Percentiles rank a stretch among this genome's conserved stretches.
Conservation (phyloP, 2,113 vertebrate genomes). For the Gymnocephalus cernua region DNA sequence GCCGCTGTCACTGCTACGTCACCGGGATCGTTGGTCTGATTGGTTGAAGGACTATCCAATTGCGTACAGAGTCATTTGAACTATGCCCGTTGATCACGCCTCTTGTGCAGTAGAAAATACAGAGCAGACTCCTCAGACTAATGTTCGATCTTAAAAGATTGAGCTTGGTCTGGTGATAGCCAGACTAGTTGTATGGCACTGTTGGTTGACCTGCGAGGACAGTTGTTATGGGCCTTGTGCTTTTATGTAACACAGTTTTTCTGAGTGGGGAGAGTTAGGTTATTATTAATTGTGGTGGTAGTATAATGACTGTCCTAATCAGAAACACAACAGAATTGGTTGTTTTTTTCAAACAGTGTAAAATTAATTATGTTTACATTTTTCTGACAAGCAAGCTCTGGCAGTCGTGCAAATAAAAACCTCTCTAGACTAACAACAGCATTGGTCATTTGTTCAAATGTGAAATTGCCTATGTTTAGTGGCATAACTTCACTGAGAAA, state of each 20-base stretch:
- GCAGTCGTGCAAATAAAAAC: not conserved
- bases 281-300: not conserved
- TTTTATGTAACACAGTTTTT: constrained; percentile 28
- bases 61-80: too few relatives aligned
- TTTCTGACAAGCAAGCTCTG: not conserved
- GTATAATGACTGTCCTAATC: not conserved
- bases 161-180: too few relatives aligned
- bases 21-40: too few relatives aligned
- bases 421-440: not conserved
- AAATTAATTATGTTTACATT: constrained; percentile 17
- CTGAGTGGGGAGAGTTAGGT: not conserved
- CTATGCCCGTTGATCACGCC: too few relatives aligned
- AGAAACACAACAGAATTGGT: not conserved
- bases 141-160: too few relatives aligned
- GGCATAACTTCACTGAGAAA: not conserved
- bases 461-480: not conserved
- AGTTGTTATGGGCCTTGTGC: constrained; percentile 9
- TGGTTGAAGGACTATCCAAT: too few relatives aligned
- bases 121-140: too few relatives aligned
- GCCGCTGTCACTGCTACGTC: too few relatives aligned
- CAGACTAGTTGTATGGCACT: constrained; percentile 11
- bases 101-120: too few relatives aligned
- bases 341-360: not conserved
- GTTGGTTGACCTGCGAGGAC: constrained; percentile 1
- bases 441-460: not conserved